Evolutionary conservation across 2,888 invertebrate genomes (phyloP).

Genomic region (Xanthostigma xanthostigma): DNA sequence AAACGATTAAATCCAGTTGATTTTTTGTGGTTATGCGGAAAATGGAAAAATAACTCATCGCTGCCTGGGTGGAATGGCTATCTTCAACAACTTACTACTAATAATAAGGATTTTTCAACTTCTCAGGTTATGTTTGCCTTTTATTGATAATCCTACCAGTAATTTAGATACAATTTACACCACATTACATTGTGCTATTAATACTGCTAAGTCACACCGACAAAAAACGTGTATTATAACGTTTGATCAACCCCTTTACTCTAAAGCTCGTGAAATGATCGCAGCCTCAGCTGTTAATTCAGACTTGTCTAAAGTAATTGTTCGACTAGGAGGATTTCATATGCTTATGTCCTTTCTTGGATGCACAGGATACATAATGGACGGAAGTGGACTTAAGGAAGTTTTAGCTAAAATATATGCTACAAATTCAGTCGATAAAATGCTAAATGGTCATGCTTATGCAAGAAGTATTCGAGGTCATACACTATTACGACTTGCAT

Average conservation of each 20-base stretch:
- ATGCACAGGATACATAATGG: constrained; percentile 12
- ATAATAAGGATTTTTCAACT: constrained; percentile 11
- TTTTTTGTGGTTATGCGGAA: constrained; percentile 17
- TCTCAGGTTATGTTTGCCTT: constrained; percentile 11
- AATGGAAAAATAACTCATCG: constrained; percentile 16
- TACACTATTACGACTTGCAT: constrained; percentile 17
- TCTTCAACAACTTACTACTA: constrained; percentile 18
- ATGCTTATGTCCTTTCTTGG: constrained; percentile 12
- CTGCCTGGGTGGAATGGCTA: constrained; percentile 23
- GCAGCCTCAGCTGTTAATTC: constrained; percentile 9
- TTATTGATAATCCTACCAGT: constrained; percentile 9
- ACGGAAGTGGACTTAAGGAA: constrained; percentile 13
- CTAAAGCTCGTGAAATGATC: constrained; percentile 11
- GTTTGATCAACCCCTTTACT: constrained; percentile 13
- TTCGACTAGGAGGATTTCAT: constrained; percentile 8
- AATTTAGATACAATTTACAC: constrained; percentile 14
- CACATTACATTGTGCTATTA: constrained; percentile 12
- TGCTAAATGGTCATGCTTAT: constrained; percentile 17
- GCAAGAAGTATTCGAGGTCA: constrained; percentile 21
- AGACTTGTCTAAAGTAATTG: constrained; percentile 12
- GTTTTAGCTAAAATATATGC: constrained; percentile 11
- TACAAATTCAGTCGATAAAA: constrained; percentile 17
- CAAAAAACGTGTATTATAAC: constrained; percentile 14
- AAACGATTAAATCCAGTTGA: constrained; percentile 3
- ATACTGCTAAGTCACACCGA: constrained; percentile 13